These are phyloP conservation scores for Chloromyia formosa DNA, from an alignment of 2,888 invertebrate species.

Conservation along the genomic window DNA sequence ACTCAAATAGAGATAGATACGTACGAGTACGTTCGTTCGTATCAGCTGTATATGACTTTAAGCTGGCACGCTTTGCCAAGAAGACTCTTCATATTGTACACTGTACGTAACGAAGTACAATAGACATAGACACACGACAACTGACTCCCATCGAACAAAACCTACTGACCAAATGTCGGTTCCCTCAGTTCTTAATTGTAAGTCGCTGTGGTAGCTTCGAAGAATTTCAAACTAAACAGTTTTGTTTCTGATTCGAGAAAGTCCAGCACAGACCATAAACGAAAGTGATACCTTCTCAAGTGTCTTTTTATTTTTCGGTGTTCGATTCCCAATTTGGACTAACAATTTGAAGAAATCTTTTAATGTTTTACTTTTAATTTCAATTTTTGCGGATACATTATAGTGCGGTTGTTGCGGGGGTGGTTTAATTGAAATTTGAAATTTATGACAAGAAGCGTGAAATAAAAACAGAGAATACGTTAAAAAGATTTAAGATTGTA, in stretches of 20 bases:
- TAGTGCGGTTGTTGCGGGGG: not conserved
- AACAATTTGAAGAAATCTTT: not conserved
- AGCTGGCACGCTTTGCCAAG: no score
- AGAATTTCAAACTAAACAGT: not conserved
- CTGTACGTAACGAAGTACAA: no score
- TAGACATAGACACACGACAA: no score
- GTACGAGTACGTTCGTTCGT: no score
- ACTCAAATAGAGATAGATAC: not conserved
- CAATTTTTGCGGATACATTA: no score
- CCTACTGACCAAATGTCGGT: conserved; percentile 37
- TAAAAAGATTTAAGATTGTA: not conserved
- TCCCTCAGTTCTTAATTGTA: conserved; percentile 37
- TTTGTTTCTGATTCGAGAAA: not conserved
- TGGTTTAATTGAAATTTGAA: conserved; percentile 5
- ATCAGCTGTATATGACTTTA: no score
- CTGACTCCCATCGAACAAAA: conserved; percentile 32
- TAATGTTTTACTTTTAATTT: not conserved
- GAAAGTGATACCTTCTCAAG: conserved; percentile 13
- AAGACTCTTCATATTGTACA: no score
- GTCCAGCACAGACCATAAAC: not conserved
- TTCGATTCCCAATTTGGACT: conserved; percentile 13
- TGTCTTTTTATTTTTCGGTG: not conserved
- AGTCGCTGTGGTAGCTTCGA: conserved; percentile 20
- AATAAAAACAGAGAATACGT: not conserved
- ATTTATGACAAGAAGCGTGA: not conserved